Evolutionary conservation across 2,888 invertebrate species (phyloP).

Genomic region (Aelia acuminata): DNA sequence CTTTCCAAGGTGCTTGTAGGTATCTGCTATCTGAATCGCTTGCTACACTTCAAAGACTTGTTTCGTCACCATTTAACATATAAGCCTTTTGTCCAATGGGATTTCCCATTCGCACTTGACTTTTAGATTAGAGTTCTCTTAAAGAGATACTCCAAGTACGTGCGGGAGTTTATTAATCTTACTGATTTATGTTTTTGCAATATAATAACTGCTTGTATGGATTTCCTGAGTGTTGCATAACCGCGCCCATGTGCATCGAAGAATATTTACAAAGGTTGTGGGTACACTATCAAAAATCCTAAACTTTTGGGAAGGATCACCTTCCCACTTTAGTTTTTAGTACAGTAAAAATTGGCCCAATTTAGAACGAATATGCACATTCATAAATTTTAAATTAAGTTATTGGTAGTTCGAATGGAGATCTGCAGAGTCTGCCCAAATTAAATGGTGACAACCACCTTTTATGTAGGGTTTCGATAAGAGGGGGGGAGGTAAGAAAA

Average conservation of each 20-base stretch:
- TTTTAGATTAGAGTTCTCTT: background rate
- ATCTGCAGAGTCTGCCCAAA: too few relatives aligned
- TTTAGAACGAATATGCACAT: too few relatives aligned
- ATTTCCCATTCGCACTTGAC: background rate
- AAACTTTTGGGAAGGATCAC: background rate
- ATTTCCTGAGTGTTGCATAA: background rate
- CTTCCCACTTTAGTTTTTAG: too few relatives aligned
- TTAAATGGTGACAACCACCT: too few relatives aligned
- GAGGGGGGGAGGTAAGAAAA: too few relatives aligned
- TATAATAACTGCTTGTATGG: background rate
- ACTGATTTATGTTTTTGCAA: background rate
- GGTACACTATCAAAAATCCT: background rate
- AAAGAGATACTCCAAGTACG: background rate
- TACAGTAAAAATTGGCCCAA: too few relatives aligned
- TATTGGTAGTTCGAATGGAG: too few relatives aligned
- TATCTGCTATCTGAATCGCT: background rate
- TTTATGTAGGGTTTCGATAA: too few relatives aligned
- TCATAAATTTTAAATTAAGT: too few relatives aligned
- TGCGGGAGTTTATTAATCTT: background rate
- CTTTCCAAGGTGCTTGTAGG: background rate
- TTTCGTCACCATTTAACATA: slow-evolving; percentile 21
- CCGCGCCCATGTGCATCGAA: background rate
- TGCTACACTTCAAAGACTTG: background rate
- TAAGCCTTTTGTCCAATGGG: slow-evolving; percentile 28
- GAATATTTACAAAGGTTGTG: background rate